Base-by-base conservation (phyloP, 1,140 invertebrate species). In the Gonatopus flavifemur region DNA sequence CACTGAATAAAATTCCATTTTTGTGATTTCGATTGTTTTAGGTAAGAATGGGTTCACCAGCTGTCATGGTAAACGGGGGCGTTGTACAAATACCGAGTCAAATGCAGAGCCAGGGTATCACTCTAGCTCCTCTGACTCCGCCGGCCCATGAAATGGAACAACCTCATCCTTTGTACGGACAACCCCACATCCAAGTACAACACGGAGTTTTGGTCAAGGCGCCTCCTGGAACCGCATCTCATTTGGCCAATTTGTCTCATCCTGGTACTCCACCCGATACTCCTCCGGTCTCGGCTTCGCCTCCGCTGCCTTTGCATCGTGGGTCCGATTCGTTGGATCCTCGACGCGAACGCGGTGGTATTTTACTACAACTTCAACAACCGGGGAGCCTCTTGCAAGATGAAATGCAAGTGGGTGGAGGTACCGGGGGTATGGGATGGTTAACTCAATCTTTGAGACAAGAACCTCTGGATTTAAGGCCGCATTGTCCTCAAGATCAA, bases 401-500 rank as follows among this genome's bases (percentile, higher is more conserved):
- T 8, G 66, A 72, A 18, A 69, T 76, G 47, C 74, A 70, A 4
- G 54, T 66, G 6, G 52, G 57, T 0, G 61, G 63, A 7, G 74
- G 52, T 3, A 61, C 66, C 12, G 77, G 74, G 0, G 76, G 76
- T 9, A 88, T 91, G 78, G 82, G 86, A 59, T 91, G 88, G 88
- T 69, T 89, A 28, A 85, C 86, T 3, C 86, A 85, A 52, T 76
- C 79, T 3, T 81, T 89, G 61, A 81, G 88, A 16, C 79, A 82
- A 31, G 90, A 92, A 54, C 91, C 91, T 0, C 72, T 94, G 12
- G 91, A 94, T 62, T 79, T 94, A 56, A 82, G 91, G 50, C 87
- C 87, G 0, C 84, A 87, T 51, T 88, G 86, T 51, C 70, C 67
- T 1, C 70, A 69, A 43, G 69, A 78, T 9, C 67, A 70, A 15